Percentiles rank a stretch among this genome's conserved stretches.
Evolutionary conservation across 2,113 vertebrate genomes (phyloP).

Genomic region (Lampris incognitus): DNA sequence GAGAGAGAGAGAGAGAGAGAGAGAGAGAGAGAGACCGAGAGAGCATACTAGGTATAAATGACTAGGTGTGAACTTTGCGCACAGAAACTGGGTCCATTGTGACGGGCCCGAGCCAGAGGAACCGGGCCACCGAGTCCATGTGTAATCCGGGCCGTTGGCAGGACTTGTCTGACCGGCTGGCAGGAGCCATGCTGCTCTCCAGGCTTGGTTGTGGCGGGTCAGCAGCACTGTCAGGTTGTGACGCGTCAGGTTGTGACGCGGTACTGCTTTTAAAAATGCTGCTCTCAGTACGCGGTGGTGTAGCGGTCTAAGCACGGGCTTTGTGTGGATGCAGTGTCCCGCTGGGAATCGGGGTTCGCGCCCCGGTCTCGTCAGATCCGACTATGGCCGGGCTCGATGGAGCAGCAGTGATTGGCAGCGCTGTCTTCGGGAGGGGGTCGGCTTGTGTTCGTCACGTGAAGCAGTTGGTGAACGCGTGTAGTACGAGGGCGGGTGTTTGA

Average conservation of each 20-base stretch:
- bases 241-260: not conserved
- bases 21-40: constrained; percentile 1
- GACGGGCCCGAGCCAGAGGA: not conserved
- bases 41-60: not conserved
- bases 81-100: not conserved
- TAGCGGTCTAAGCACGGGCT: not conserved
- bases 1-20: not conserved
- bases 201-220: constrained; percentile 59
- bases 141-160: constrained; percentile 12
- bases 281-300: not conserved
- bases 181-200: constrained; percentile 19
- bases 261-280: not conserved
- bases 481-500: too few relatives aligned
- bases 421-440: too few relatives aligned
- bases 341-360: too few relatives aligned
- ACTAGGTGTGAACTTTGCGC: constrained; percentile 44
- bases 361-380: too few relatives aligned
- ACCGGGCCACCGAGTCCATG: constrained; percentile 20
- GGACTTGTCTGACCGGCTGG: constrained; percentile 5
- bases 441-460: too few relatives aligned
- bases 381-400: too few relatives aligned
- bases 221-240: constrained; percentile 4
- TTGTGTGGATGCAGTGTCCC: too few relatives aligned
- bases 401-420: too few relatives aligned
- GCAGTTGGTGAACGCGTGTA: too few relatives aligned